Evolutionary conservation across 2,113 vertebrate genomes (phyloP).

Genomic region (Protomyctophum bolini): DNA sequence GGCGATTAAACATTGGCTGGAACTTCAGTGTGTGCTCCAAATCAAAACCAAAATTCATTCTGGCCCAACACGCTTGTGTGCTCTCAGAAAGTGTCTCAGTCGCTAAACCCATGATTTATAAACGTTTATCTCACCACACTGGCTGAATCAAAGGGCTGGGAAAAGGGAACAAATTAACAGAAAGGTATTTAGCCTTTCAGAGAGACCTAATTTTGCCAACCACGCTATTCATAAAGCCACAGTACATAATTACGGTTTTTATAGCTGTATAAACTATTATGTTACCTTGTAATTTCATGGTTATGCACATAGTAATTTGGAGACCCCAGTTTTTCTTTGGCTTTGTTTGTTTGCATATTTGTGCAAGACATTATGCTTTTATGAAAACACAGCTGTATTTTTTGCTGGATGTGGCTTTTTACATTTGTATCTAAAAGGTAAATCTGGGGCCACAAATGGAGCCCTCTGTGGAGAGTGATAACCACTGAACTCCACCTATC

Average conservation of each 20-base stretch:
- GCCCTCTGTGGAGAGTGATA: constrained; percentile 5
- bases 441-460: constrained; percentile 32
- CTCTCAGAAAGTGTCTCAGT: constrained; percentile 56
- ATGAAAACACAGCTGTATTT: constrained; percentile 73
- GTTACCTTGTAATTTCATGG: constrained; percentile 88
- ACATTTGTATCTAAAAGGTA: constrained; percentile 11
- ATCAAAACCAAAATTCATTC: constrained; percentile 60
- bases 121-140: constrained; percentile 68
- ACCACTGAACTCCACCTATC: not conserved
- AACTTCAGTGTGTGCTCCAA: constrained; percentile 51
- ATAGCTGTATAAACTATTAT: constrained; percentile 83
- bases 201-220: constrained; percentile 78
- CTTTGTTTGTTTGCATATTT: constrained; percentile 86
- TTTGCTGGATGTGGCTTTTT: constrained; percentile 70
- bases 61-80: constrained; percentile 48
- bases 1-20: constrained; percentile 62
- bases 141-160: constrained; percentile 65
- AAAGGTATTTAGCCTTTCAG: constrained; percentile 76
- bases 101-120: constrained; percentile 66
- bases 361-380: constrained; percentile 75
- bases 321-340: constrained; percentile 80
- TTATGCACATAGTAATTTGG: constrained; percentile 79
- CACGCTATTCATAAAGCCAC: constrained; percentile 78
- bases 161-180: constrained; percentile 73
- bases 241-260: constrained; percentile 81